Evolutionary conservation across 2,797 vertebrate genomes (phyloP), one percentile per base, ranked within the genome.

Genomic region (Zenarchopterus dispar): DNA sequence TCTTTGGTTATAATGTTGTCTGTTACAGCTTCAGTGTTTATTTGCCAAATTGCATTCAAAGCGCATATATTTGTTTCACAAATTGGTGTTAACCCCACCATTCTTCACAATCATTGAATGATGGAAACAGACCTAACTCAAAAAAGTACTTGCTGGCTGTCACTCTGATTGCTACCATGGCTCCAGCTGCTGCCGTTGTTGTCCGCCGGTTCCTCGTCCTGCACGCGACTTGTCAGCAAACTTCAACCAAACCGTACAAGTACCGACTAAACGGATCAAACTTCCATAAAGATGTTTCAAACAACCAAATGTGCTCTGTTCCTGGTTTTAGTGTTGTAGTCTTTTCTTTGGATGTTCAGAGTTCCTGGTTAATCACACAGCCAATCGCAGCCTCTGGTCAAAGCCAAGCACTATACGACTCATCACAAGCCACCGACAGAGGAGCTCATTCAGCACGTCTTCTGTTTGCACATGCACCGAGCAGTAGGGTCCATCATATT

Each of bases 331-430:
- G 73, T 82, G 81, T 84, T 76, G 70, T 67, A 62, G 71, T 73
- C 73, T 83, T 46, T 75, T 84, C 73, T 81, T 81, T 82, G 87
- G 77, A 67, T 73, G 33, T 61, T 79, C 46, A 50, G 67, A 80
- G 58, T 72, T 81, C 72, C 72, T 63, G 61, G 78, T 80, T 79
- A 75, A 73, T 78, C 77, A 65, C 61, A 50, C 77, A 77, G 81
- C 87, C 86, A 89, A 85, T 87, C 62, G 26, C 78, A 78, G 75
- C 81, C 80, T 84, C 83, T 73, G 78, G 81, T 89, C 81, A 80
- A 85, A 89, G 82, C 87, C 82, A 67, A 87, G 82, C 80, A 73
- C 75, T 68, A 66, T 60, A 59, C 80, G 85, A 87, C 79, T 86
- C 88, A 82, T 77, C 73, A 73, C 52, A 64, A 77, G 77, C 66